phyloP scores from a whole-genome alignment of 2,888 invertebrate species.

The Yponomeuta plumbellus region DNA sequence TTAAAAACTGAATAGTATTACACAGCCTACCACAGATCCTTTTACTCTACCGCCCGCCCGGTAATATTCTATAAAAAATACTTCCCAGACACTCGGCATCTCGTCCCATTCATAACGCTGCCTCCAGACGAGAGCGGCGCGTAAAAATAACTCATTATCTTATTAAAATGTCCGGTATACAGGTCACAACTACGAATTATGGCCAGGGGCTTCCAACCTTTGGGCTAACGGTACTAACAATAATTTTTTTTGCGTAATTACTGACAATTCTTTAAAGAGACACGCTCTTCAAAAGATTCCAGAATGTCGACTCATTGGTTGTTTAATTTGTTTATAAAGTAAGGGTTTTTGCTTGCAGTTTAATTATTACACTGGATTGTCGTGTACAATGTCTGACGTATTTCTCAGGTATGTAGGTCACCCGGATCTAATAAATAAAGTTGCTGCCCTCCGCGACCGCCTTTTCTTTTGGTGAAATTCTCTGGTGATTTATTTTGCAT shows the following conservation, averaged over 20 bases:
- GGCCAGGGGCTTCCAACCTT: background rate
- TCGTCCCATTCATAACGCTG: background rate
- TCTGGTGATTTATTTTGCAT: background rate
- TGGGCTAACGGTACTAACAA: background rate
- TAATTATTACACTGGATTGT: background rate
- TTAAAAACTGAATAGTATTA: background rate
- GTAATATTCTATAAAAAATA: constrained; percentile 2
- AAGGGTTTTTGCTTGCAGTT: background rate
- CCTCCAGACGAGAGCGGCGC: background rate
- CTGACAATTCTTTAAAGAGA: too few species aligned
- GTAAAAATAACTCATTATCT: constrained; percentile 2
- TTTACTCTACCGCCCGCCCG: background rate
- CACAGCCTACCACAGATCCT: background rate
- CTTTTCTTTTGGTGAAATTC: background rate
- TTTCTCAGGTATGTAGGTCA: background rate
- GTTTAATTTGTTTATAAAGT: too few species aligned
- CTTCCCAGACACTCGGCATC: background rate
- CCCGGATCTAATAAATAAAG: background rate
- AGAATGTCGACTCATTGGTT: background rate
- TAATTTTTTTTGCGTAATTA: background rate
- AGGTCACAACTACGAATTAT: constrained; percentile 1
- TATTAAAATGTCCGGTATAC: background rate
- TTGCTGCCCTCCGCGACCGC: background rate
- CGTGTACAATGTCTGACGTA: background rate
- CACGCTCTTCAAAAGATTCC: too few species aligned